Percentiles rank a stretch among this genome's conserved stretches.
These are phyloP conservation scores for Sparus aurata DNA, from an alignment of 2,797 vertebrate species.

Conservation along the genomic window DNA sequence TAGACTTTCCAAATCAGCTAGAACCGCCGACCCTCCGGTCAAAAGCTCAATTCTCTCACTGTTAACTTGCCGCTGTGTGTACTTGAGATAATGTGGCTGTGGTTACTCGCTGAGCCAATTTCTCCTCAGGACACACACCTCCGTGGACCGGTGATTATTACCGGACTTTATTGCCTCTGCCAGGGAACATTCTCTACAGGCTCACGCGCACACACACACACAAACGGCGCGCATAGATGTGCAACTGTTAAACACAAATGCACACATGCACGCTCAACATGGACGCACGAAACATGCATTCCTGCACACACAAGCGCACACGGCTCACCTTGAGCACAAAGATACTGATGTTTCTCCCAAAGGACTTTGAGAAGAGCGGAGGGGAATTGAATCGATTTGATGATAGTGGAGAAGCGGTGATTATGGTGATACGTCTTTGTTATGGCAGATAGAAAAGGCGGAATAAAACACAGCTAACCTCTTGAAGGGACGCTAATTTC, in stretches of 20 bases:
- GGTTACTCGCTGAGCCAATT: conserved; percentile 45
- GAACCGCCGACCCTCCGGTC: conserved; percentile 51
- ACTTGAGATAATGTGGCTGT: conserved; percentile 56
- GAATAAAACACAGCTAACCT: conserved; percentile 27
- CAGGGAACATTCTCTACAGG: conserved; percentile 33
- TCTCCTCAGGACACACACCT: conserved; percentile 59
- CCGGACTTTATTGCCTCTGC: conserved; percentile 64
- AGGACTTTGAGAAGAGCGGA: conserved; percentile 53
- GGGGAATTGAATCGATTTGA: conserved; percentile 67
- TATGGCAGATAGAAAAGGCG: conserved; percentile 42
- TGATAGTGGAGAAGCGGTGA: conserved; percentile 52
- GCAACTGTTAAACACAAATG: neutral
- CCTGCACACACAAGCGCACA: conserved; percentile 17
- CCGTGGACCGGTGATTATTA: conserved; percentile 66
- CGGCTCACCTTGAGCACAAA: conserved; percentile 66
- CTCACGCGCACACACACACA: conserved; percentile 16
- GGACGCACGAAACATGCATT: conserved; percentile 27
- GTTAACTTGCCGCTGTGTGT: conserved; percentile 51
- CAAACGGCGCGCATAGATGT: conserved; percentile 7
- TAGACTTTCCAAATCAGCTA: conserved; percentile 52
- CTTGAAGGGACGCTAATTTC: conserved; percentile 52
- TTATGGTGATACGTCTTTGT: conserved; percentile 72
- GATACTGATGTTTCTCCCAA: conserved; percentile 57
- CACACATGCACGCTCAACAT: conserved; percentile 11
- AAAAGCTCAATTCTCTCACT: conserved; percentile 53